These are phyloP conservation scores for Hyphantria cunea DNA, from an alignment of 1,140 invertebrate genomes.

Conservation along the genomic window DNA sequence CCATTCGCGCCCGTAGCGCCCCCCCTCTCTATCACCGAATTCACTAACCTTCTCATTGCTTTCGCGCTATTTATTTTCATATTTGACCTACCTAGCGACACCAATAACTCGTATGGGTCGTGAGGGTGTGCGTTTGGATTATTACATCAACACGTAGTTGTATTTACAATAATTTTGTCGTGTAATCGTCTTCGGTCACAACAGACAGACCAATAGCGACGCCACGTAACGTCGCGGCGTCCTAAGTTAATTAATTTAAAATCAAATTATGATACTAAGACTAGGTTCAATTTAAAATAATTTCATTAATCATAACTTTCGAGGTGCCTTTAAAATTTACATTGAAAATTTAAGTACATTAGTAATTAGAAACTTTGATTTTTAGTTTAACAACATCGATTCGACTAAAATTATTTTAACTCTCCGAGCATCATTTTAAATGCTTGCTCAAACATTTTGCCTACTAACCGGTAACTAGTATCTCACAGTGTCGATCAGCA, in stretches of 20 bases:
- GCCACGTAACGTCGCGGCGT: constrained; percentile 45
- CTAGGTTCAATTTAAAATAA: constrained; percentile 78
- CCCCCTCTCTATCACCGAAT: constrained; percentile 62
- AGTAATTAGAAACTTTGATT: constrained; percentile 80
- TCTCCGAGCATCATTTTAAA: constrained; percentile 77
- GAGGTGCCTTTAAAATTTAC: constrained; percentile 78
- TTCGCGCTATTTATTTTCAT: constrained; percentile 62
- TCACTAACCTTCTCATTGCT: constrained; percentile 80
- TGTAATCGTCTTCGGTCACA: constrained; percentile 37
- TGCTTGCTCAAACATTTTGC: constrained; percentile 78
- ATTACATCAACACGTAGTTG: constrained; percentile 36
- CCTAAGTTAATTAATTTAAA: constrained; percentile 54
- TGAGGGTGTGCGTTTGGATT: constrained; percentile 64
- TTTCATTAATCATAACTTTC: constrained; percentile 69
- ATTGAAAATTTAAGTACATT: constrained; percentile 81
- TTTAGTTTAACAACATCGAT: constrained; percentile 78
- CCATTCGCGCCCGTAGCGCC: constrained; percentile 45
- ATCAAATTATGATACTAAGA: constrained; percentile 73
- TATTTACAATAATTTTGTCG: constrained; percentile 56
- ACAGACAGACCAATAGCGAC: constrained; percentile 22
- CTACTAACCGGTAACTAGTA: constrained; percentile 73
- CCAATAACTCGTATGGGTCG: constrained; percentile 48
- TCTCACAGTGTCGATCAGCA: constrained; percentile 48
- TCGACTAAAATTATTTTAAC: constrained; percentile 73
- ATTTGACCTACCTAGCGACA: constrained; percentile 66